These are phyloP conservation scores for Zosterops pallidus DNA, from an alignment of 2,113 vertebrate genomes.

Conservation along the genomic window DNA sequence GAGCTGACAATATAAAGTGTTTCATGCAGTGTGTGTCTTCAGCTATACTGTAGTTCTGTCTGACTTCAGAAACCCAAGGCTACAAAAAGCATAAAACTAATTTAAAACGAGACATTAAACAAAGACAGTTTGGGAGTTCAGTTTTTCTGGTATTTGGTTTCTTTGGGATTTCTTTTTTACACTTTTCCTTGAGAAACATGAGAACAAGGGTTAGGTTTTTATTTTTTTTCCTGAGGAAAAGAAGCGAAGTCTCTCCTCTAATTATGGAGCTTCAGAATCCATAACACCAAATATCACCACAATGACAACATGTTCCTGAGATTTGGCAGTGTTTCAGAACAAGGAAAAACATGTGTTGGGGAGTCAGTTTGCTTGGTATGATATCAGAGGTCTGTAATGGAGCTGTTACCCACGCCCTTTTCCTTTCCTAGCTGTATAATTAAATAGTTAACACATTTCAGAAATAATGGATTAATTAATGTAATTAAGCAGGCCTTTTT, in stretches of 20 bases:
- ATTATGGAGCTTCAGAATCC: slow-evolving; percentile 25
- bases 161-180: not conserved
- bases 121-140: not conserved
- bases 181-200: not conserved
- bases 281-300: slow-evolving; percentile 22
- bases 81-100: not conserved
- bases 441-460: slow-evolving; percentile 60
- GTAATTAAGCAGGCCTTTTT: slow-evolving; percentile 43
- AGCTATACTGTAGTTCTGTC: not conserved
- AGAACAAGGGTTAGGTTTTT: not conserved
- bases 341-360: slow-evolving; percentile 30
- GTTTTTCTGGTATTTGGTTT: not conserved
- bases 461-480: slow-evolving; percentile 61
- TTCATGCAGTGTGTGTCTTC: not conserved
- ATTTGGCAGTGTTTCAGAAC: slow-evolving; percentile 48
- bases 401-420: slow-evolving; percentile 24
- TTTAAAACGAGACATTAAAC: not conserved
- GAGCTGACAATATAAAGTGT: not conserved
- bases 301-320: slow-evolving; percentile 49
- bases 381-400: slow-evolving; percentile 15
- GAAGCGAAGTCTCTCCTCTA: not conserved
- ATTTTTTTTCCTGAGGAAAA: not conserved
- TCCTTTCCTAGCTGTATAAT: slow-evolving; percentile 33
- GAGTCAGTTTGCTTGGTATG: slow-evolving; percentile 15
- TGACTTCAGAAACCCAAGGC: slow-evolving; percentile 1